Base-by-base conservation (phyloP, 2,113 vertebrate species). In the Osmerus eperlanus region DNA sequence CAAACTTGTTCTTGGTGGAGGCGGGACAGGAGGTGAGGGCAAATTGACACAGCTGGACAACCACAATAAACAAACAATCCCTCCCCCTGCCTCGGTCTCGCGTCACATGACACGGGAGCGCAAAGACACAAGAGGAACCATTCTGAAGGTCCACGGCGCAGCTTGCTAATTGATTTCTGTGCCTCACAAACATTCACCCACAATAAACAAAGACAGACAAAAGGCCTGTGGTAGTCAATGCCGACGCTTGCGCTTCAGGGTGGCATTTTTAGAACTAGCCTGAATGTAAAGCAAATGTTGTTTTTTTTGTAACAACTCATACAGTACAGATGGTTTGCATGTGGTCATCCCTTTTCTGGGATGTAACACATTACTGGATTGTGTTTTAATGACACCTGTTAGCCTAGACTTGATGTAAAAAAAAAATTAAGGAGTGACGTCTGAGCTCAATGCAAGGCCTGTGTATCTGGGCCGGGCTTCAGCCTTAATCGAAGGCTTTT, bases 31-130 rank as follows among this genome's bases (percentile, higher is more conserved):
- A 28, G 21, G 62, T 19, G 13, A 47, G 58, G 36, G 72, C 59
- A 76, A 70, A 76, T 70, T 55, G 52, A 25, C 71, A 77, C 76
- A 70, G 72, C 75, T 78, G 69, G 19, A 63, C 58, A 23, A 41
- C 36, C 74, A 79, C 78, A 78, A 63, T 68, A 71, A 81, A 83
- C 75, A 79, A 76, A 76, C 78, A 75, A 21, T 36, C 68, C 72
- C 62, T 77, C 64, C 61, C 65, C 60, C n/a, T 47, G 58, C 41
- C 41, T 47, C 68, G 32, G 65, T 59, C 7, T 78, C 19, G n/a
- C 58, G 73, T 80, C 78, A 83, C 81, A 80, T 83, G 81, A 75
- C 73, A 51, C 0, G 51, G n/a, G 32, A 36, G 29, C 32, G 53
- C 52, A 23, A 62, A 73, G 52, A 64, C 73, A 82, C 77, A 83